Evolutionary conservation across 2,113 vertebrate genomes (phyloP), one percentile per base, ranked within the genome.

Genomic region (Poeciliopsis turrubarensis): DNA sequence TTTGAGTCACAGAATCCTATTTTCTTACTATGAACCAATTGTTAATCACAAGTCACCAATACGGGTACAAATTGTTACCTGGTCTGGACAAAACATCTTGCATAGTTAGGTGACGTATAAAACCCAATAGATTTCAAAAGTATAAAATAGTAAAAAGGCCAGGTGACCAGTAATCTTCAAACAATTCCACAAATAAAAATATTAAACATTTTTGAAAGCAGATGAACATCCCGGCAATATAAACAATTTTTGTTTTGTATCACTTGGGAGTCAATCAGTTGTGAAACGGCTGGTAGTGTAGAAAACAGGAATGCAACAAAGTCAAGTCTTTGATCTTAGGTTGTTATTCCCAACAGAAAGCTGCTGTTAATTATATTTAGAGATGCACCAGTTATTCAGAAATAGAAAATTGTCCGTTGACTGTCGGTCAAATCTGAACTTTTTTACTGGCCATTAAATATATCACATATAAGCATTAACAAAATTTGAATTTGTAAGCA

Each of bases 201-300:
- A 13, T 37, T 19, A 14, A 0, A 19, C 14, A 11, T 67, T 60
- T 68, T 26, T 1, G 51, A 62, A 71, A 60, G 27, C 1, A 60
- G 39, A 41, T 57, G 19, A 66, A 68, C 2, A 0, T 75, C 31
- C 68, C 57, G 30, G 14, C 5, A 62, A 31, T 63, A 5, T 15
- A 19, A 47, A 47, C 14, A 17, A 47, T 5, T 47, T 19, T 19
- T 74, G 71, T 70, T 73, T 61, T 37, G 12, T 37, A 60, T 17
- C 8, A 65, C 3, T 57, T 47, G 26, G 25, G 8, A n/a, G 47
- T 37, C 7, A 34, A 34, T 57, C 9, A 37, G 5, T 63, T 69
- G 61, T 2, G 68, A 67, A 79, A 57, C 22, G 54, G 64, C 60
- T 79, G 37, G 72, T 57, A 32, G 68, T 62, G 17, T 19, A 71